These are phyloP conservation scores for Sebastes elongatus DNA, from an alignment of 2,797 vertebrate species.

Conservation along the genomic window DNA sequence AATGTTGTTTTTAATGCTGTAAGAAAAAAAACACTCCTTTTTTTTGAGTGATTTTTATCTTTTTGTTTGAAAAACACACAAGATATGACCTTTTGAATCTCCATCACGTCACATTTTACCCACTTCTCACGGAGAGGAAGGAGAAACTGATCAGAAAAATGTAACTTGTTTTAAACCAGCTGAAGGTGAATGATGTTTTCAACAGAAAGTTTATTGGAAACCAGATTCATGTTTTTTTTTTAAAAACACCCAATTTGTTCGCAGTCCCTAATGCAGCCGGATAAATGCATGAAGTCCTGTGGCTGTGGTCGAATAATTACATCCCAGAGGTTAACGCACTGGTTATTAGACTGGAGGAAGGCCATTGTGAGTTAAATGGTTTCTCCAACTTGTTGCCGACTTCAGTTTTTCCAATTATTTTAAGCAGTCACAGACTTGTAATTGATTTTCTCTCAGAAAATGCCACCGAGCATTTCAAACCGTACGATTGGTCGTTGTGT, in stretches of 20 bases:
- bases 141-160: background rate
- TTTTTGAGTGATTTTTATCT: background rate
- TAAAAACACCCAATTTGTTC: background rate
- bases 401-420: background rate
- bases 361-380: background rate
- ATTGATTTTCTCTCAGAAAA: background rate
- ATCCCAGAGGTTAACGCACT: slow-evolving; percentile 3
- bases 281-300: background rate
- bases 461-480: background rate
- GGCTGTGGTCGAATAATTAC: background rate
- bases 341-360: background rate
- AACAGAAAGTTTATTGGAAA: background rate
- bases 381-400: background rate
- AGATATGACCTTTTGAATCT: too few species aligned
- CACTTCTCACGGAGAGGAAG: background rate
- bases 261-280: background rate
- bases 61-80: background rate
- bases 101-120: background rate
- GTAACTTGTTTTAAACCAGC: background rate
- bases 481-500: background rate
- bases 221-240: background rate
- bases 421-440: background rate
- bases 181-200: background rate
- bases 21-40: background rate
- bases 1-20: fast-evolving